These are phyloP conservation scores for Rhynchonycteris naso DNA, from an alignment of 2,797 vertebrate genomes.

Conservation along the genomic window DNA sequence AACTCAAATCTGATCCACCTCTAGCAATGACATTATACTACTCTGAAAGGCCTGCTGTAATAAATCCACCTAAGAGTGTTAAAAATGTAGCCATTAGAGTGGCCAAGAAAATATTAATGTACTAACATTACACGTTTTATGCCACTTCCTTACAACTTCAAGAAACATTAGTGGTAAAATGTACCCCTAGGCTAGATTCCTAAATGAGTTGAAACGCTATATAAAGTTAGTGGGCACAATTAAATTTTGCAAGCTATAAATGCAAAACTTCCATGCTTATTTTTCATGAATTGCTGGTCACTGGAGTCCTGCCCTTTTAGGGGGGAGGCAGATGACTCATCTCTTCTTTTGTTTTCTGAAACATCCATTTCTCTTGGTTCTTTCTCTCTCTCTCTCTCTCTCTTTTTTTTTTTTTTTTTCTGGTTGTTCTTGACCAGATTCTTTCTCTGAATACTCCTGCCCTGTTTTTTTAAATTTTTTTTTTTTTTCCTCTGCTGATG, in stretches of 20 bases:
- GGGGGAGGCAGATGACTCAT: neutral
- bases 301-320: neutral
- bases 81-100: constrained; percentile 70
- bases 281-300: neutral
- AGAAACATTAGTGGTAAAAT: constrained; percentile 56
- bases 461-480: neutral
- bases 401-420: neutral
- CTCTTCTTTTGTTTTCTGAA: neutral
- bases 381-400: neutral
- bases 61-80: constrained; percentile 72
- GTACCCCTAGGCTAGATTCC: constrained; percentile 54
- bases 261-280: constrained; percentile 1
- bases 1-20: constrained; percentile 72
- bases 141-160: constrained; percentile 57
- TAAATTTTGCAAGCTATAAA: constrained; percentile 51
- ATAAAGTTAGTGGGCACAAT: constrained; percentile 61
- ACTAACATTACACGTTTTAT: constrained; percentile 73
- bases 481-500: neutral
- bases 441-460: neutral
- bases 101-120: constrained; percentile 75
- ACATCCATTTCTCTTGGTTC: neutral
- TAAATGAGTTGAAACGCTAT: constrained; percentile 63
- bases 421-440: neutral
- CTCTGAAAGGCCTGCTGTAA: constrained; percentile 65
- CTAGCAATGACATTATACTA: constrained; percentile 78